A percentile compares a stretch with the other conserved stretches of the same genome.
phyloP scores from a whole-genome alignment of 2,797 vertebrate species.

The Diplodus puntazzo region DNA sequence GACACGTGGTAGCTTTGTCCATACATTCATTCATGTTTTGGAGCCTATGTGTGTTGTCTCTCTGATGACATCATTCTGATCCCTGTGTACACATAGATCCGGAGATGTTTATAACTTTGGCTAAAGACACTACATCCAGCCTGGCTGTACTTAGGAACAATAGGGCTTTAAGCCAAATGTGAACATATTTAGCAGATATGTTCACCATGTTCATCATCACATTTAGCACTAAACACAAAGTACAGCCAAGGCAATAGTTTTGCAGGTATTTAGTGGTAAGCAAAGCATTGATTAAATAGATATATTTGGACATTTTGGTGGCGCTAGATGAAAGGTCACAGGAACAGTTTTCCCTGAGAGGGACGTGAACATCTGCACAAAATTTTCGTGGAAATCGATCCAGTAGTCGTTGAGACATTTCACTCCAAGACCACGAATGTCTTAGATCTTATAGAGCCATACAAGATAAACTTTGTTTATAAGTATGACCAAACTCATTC shows the following conservation, averaged over 20 bases:
- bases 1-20: no score
- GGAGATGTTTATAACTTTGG: no score
- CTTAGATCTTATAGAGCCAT: no score
- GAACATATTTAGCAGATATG: background rate
- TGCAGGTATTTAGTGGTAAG: background rate
- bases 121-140: no score
- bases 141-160: no score
- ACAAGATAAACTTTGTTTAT: no score
- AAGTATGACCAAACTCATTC: no score
- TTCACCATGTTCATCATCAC: background rate
- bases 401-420: background rate
- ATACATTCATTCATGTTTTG: no score
- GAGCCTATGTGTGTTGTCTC: no score
- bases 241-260: background rate
- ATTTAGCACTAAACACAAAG: background rate
- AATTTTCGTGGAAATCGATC: background rate
- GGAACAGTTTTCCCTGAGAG: background rate
- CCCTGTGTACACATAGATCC: no score
- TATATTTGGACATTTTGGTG: background rate
- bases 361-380: background rate
- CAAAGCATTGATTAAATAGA: background rate
- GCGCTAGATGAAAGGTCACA: background rate
- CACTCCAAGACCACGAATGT: no score
- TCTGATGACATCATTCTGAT: no score
- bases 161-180: background rate